Evolutionary conservation across 2,113 vertebrate species (phyloP).

Genomic region (Coryphaenoides rupestris): DNA sequence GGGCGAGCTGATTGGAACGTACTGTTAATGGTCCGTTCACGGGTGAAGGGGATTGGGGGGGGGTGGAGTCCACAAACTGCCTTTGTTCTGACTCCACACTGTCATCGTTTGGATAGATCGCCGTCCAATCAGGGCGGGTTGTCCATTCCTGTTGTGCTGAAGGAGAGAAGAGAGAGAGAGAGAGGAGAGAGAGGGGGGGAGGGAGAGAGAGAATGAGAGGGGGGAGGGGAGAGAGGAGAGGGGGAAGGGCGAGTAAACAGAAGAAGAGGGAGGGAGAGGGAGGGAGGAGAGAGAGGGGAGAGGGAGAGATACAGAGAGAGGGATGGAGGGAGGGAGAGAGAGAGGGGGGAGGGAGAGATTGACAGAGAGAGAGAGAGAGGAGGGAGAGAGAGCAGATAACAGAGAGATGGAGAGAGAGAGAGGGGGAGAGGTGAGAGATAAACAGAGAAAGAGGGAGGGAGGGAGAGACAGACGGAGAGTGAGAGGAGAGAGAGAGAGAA

Average conservation of each 20-base stretch:
- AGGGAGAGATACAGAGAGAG: no score
- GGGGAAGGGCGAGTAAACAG: slow-evolving; percentile 42
- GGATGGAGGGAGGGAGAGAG: no score
- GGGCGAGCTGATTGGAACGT: slow-evolving; percentile 38
- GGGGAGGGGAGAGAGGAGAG: no score
- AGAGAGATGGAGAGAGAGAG: no score
- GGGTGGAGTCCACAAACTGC: neutral
- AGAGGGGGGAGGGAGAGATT: no score
- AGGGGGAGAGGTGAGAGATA: no score
- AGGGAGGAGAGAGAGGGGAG: neutral
- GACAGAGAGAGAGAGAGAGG: no score
- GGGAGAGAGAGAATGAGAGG: slow-evolving; percentile 8
- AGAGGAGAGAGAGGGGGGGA: no score
- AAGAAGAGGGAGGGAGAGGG: slow-evolving; percentile 14
- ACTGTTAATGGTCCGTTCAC: slow-evolving; percentile 36
- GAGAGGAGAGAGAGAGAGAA: neutral
- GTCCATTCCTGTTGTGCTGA: slow-evolving; percentile 23
- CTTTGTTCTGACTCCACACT: neutral
- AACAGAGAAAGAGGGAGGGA: slow-evolving; percentile 12
- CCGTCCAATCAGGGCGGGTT: slow-evolving; percentile 14
- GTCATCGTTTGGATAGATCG: slow-evolving; percentile 37
- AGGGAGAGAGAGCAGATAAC: no score
- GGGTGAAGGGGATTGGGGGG: no score
- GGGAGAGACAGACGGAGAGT: neutral
- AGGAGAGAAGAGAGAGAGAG: no score